Conservation (phyloP, 2,888 invertebrate species). For the Biston stratarius region DNA sequence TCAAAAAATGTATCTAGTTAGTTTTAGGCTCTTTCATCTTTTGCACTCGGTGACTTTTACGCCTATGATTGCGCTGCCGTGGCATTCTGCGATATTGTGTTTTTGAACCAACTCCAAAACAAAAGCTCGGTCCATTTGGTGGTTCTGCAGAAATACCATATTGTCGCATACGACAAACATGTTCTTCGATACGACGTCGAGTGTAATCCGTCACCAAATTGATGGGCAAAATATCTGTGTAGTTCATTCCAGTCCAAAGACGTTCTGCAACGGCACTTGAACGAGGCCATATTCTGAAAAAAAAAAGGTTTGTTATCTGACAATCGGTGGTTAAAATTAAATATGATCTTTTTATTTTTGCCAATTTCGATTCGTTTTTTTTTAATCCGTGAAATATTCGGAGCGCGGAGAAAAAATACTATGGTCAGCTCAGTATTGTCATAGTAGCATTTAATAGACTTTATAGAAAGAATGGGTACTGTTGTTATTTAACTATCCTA, state of each 20-base stretch:
- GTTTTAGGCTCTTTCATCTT: too few relatives aligned
- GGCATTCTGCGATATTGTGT: background rate
- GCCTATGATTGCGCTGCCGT: background rate
- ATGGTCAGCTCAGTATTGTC: too few relatives aligned
- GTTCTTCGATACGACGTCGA: constrained; percentile 63
- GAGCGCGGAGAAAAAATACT: too few relatives aligned
- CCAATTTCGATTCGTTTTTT: too few relatives aligned
- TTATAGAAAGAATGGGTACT: too few relatives aligned
- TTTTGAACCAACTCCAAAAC: constrained; percentile 5
- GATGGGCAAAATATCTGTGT: constrained; percentile 10
- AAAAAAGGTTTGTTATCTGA: background rate
- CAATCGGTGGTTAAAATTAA: too few relatives aligned
- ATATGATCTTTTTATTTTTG: too few relatives aligned
- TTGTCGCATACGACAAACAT: constrained; percentile 89
- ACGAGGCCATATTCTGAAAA: constrained; percentile 91
- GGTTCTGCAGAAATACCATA: constrained; percentile 90
- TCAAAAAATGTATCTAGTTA: too few relatives aligned
- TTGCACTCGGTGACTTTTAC: background rate
- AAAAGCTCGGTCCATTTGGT: constrained; percentile 87
- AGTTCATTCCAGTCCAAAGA: constrained; percentile 88
- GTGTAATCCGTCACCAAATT: constrained; percentile 22
- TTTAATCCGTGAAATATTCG: too few relatives aligned
- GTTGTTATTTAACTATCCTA: too few relatives aligned
- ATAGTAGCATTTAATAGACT: too few relatives aligned
- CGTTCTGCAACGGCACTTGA: constrained; percentile 94